Percentiles rank a stretch among this genome's conserved stretches.
Evolutionary conservation across 2,113 vertebrate species (phyloP).

Genomic region (Cyanoramphus novaezelandiae): DNA sequence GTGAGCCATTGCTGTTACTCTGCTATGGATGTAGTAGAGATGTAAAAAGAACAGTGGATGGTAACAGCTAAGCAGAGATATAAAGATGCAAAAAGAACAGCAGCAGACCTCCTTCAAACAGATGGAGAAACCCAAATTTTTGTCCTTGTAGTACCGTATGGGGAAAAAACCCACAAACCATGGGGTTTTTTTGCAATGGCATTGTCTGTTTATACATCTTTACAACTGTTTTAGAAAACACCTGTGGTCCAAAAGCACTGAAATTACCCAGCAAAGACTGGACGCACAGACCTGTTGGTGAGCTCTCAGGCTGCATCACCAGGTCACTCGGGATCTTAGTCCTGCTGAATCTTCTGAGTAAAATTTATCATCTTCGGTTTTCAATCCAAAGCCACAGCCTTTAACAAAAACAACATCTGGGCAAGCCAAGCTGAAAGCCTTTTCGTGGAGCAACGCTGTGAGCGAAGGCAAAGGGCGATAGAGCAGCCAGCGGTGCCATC

Average conservation of each 20-base stretch:
- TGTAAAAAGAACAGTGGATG: background rate
- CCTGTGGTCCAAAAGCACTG: background rate
- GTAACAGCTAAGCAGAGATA: background rate
- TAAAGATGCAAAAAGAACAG: background rate
- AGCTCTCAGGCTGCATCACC: background rate
- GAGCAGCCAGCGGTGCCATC: slow-evolving; percentile 36
- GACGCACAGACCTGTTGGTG: background rate
- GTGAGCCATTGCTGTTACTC: background rate
- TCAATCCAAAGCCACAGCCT: background rate
- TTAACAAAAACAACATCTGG: background rate
- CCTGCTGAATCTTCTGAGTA: background rate
- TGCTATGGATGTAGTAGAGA: background rate
- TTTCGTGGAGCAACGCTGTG: background rate
- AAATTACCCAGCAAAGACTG: background rate
- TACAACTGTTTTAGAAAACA: background rate
- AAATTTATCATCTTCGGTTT: background rate
- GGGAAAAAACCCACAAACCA: fast-evolving
- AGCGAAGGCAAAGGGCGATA: background rate
- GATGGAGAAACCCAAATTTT: background rate
- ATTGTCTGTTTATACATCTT: background rate
- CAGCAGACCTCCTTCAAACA: background rate
- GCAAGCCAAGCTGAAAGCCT: background rate
- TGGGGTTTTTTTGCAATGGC: background rate
- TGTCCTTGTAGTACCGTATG: background rate
- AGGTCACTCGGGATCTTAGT: background rate